Percentiles rank a stretch among this genome's conserved stretches.
Conservation (phyloP, 2,797 vertebrate genomes). For the Falco naumanni region DNA sequence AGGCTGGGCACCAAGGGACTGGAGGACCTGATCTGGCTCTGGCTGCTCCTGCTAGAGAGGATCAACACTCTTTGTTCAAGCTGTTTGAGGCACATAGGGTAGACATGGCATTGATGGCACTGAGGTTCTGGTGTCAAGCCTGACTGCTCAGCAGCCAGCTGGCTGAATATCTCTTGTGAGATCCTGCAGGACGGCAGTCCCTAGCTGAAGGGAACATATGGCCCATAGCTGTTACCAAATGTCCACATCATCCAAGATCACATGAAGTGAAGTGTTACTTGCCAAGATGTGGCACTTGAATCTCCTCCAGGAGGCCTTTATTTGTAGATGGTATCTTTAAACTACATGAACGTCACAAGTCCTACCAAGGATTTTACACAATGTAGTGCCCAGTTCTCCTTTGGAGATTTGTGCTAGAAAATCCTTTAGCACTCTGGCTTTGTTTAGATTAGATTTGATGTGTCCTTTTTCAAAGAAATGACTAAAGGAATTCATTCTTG, state of each 20-base stretch:
- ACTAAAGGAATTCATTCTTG: neutral
- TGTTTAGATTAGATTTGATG: neutral
- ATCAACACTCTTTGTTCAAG: neutral
- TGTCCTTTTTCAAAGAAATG: neutral
- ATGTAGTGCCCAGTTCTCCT: neutral
- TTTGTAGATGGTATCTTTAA: neutral
- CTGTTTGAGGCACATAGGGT: neutral
- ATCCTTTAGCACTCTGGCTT: neutral
- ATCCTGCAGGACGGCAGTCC: neutral
- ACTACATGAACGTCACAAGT: neutral
- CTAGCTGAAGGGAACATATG: constrained; percentile 57
- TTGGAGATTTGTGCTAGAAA: neutral
- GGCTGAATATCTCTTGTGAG: constrained; percentile 13
- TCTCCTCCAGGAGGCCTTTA: neutral
- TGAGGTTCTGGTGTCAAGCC: neutral
- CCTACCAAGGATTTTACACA: neutral
- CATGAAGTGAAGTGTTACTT: neutral
- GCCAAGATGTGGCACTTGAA: constrained; percentile 8
- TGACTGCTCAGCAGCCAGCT: constrained; percentile 10
- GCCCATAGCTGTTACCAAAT: constrained; percentile 30
- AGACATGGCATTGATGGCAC: neutral
- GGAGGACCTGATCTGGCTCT: neutral
- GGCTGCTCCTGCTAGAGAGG: neutral
- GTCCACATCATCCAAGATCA: neutral
- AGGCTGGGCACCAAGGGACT: neutral